These are phyloP conservation scores for Dicrurus megarhynchus DNA, from an alignment of 2,113 vertebrate genomes.

Conservation along the genomic window DNA sequence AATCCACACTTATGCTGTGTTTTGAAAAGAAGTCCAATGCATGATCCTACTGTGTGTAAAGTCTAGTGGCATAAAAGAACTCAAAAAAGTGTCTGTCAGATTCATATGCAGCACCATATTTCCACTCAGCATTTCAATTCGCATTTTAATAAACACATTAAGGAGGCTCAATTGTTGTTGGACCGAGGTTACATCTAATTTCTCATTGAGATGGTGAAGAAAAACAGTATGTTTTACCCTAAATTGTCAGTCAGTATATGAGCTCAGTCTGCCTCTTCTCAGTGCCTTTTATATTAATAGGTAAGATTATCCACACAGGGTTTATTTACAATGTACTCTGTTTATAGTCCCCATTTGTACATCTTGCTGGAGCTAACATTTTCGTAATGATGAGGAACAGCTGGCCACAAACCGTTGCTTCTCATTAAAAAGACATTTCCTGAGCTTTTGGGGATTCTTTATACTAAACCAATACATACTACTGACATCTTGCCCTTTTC, in stretches of 20 bases:
- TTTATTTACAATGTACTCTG: conserved; percentile 49
- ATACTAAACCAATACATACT: conserved; percentile 32
- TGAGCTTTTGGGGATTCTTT: conserved; percentile 57
- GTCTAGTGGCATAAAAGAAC: not conserved
- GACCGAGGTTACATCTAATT: not conserved
- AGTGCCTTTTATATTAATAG: conserved; percentile 61
- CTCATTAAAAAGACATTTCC: conserved; percentile 66
- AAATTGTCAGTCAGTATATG: conserved; percentile 34
- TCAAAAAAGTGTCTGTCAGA: not conserved
- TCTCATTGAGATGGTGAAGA: conserved; percentile 21
- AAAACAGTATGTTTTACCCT: conserved; percentile 43
- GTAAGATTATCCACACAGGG: conserved; percentile 27
- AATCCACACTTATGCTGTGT: not conserved
- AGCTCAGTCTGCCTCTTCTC: conserved; percentile 32
- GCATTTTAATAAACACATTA: conserved; percentile 23
- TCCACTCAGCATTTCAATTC: conserved; percentile 21
- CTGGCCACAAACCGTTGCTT: conserved; percentile 60
- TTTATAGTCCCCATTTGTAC: conserved; percentile 45
- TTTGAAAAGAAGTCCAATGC: not conserved
- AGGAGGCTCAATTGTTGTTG: not conserved
- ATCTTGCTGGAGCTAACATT: conserved; percentile 44
- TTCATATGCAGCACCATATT: not conserved
- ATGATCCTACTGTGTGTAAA: not conserved
- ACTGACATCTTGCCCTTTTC: conserved; percentile 55
- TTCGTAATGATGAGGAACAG: conserved; percentile 60